Evolutionary conservation across 2,797 vertebrate species (phyloP).

Genomic region (Selene dorsalis): DNA sequence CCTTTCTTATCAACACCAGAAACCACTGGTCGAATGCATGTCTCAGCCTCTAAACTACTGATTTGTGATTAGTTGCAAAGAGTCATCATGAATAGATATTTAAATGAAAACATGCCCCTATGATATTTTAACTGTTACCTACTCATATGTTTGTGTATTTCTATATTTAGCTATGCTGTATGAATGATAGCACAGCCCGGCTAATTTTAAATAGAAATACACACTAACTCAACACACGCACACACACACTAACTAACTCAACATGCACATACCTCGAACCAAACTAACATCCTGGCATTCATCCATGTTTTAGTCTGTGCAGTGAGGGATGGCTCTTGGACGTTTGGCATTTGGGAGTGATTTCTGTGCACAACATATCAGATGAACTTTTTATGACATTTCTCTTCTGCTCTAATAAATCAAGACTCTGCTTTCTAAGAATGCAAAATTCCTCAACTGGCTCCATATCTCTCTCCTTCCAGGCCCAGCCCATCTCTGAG

Average conservation of each 20-base stretch:
- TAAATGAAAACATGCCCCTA: neutral
- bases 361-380: conserved; percentile 18
- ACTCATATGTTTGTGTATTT: neutral
- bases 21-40: no score
- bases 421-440: conserved; percentile 24
- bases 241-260: neutral
- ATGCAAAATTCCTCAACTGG: neutral
- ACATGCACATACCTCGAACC: neutral
- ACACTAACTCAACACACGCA: neutral
- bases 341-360: conserved; percentile 15
- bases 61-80: neutral
- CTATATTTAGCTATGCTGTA: neutral
- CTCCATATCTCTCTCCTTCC: neutral
- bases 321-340: neutral
- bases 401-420: conserved; percentile 4
- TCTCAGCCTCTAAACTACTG: no score
- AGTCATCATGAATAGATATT: neutral
- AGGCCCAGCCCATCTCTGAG: conserved; percentile 92
- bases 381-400: conserved; percentile 21
- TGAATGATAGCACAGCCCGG: neutral
- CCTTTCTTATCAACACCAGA: no score
- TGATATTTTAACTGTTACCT: neutral
- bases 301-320: neutral
- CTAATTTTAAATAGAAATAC: neutral
- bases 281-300: neutral